A percentile compares a stretch with the other conserved stretches of the same genome.
Conservation (phyloP, 2,797 vertebrate genomes). For the Aphelocoma californica region DNA sequence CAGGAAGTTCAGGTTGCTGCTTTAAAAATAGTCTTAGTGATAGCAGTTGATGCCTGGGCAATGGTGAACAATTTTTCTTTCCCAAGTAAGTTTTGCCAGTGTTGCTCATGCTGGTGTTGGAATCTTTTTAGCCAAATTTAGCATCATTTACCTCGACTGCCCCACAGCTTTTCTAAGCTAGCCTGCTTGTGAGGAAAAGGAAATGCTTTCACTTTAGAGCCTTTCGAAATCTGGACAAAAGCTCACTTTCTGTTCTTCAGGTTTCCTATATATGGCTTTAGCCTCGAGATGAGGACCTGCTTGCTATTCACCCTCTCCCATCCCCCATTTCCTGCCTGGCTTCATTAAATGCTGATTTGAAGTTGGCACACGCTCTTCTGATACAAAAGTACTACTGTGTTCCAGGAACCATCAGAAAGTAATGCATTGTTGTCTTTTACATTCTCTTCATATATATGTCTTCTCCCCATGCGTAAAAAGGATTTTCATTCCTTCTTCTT, state of each 20-base stretch:
- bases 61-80: not conserved
- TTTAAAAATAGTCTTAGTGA: not conserved
- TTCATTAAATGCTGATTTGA: conserved; percentile 83
- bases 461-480: not conserved
- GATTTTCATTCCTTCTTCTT: conserved; percentile 35
- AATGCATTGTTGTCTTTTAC: conserved; percentile 80
- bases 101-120: not conserved
- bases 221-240: conserved; percentile 69
- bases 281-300: conserved; percentile 83
- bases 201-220: conserved; percentile 49
- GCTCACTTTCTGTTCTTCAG: conserved; percentile 79
- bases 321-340: conserved; percentile 84
- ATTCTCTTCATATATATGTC: conserved; percentile 32
- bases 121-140: conserved; percentile 6
- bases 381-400: conserved; percentile 83
- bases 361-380: conserved; percentile 72
- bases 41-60: not conserved
- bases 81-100: not conserved
- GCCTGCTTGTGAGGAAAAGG: conserved; percentile 14
- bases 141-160: not conserved
- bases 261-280: conserved; percentile 74
- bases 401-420: conserved; percentile 71
- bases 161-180: not conserved
- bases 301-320: conserved; percentile 66
- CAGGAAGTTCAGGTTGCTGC: not conserved